Base-by-base conservation (phyloP, 2,797 vertebrate genomes). In the Phalloptychus januarius region DNA sequence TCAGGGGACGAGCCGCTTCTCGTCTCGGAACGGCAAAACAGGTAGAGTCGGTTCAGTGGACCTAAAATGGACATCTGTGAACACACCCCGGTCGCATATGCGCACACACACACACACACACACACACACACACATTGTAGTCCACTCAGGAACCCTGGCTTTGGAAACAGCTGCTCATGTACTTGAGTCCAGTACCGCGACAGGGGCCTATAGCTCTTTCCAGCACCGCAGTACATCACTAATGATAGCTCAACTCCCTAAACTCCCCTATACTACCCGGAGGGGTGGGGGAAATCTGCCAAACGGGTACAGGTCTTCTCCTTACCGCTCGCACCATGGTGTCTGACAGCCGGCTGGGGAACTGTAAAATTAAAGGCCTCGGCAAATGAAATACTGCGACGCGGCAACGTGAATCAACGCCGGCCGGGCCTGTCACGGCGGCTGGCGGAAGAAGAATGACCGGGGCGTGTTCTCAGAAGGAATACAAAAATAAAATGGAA, bases 341-440 rank as follows among this genome's bases (percentile, higher is more conserved):
- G 42, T 85, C 89, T 95, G 91, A 94, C 91, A 90, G 74, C 90
- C 83, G 80, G 80, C 87, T 0, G 70, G 91, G 90, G 91, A 89
- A 80, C 87, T 83, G 89, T 88, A 83, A 92, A 93, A 93, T 87
- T 89, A 93, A 91, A 93, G 90, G 90, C 86, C 88, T 76, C 70
- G 82, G 88, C 86, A 94, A 92, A 94, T 92, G 86, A 93, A 92
- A 92, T 90, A 86, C 86, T 23, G 86, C 77, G 87, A 88, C 88
- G 91, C 85, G 54, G 82, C 7, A 10, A 85, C 36, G 87, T 92
- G 92, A 94, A 93, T 94, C 90, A 92, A 91, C 88, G 86, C 87
- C 45, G 80, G 78, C 87, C 45, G 80, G 78, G 31, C 2, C 85
- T 56, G 82, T 83, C 75, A 75, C 42, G 73, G 83, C 81, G 86